Conservation (phyloP, 2,113 vertebrate genomes). For the Corythoichthys haematopterus region DNA sequence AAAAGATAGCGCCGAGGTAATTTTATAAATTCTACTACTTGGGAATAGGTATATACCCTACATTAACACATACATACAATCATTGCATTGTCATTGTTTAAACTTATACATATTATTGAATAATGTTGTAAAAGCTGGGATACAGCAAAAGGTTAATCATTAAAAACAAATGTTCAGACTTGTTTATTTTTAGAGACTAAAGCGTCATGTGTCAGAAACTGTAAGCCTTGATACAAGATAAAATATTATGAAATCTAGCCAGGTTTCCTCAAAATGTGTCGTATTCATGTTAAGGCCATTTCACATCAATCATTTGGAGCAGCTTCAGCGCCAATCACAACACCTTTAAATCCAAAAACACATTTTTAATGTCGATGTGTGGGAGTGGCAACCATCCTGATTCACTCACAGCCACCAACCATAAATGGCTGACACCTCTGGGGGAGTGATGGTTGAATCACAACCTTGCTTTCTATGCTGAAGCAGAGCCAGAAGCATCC, state of each 20-base stretch:
- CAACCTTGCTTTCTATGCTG: slow-evolving; percentile 35
- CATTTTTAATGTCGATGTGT: slow-evolving; percentile 47
- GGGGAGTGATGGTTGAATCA: slow-evolving; percentile 54
- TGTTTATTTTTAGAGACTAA: neutral
- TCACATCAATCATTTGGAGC: slow-evolving; percentile 14
- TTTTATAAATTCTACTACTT: neutral
- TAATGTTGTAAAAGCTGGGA: neutral
- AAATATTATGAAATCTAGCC: slow-evolving; percentile 21
- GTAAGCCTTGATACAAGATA: neutral
- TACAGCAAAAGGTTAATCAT: neutral
- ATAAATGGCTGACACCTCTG: slow-evolving; percentile 50
- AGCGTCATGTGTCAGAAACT: neutral
- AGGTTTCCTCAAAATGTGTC: slow-evolving; percentile 22
- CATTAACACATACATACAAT: neutral
- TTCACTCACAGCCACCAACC: slow-evolving; percentile 45
- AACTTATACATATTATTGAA: neutral
- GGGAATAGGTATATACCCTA: neutral
- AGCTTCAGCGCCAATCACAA: slow-evolving; percentile 30
- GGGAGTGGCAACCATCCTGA: slow-evolving; percentile 41
- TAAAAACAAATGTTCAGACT: neutral
- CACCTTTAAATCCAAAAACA: slow-evolving; percentile 51
- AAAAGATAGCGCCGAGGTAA: neutral
- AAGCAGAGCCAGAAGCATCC: slow-evolving; percentile 22
- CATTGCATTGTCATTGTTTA: neutral
- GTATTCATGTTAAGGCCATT: slow-evolving; percentile 29